Percentiles rank a stretch among this genome's conserved stretches.
Conservation (phyloP, 2,113 vertebrate genomes). For the Oophaga pumilio region DNA sequence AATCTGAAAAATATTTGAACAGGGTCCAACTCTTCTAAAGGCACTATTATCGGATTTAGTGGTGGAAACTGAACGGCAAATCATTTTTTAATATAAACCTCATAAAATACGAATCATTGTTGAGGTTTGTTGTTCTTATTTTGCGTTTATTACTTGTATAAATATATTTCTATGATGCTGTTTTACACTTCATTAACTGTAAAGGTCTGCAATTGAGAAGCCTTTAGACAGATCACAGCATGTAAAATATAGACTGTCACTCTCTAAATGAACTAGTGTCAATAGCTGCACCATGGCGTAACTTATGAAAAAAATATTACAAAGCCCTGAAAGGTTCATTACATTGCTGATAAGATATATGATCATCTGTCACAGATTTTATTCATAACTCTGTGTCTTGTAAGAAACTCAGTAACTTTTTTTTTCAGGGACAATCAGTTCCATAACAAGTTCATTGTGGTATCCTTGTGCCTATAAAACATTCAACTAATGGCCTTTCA, state of each 20-base stretch:
- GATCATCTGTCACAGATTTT: constrained; percentile 8
- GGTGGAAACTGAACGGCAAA: background rate
- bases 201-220: background rate
- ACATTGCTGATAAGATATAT: background rate
- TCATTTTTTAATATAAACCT: background rate
- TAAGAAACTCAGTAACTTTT: constrained; percentile 3
- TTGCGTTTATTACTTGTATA: constrained; percentile 5
- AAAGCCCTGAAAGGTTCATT: constrained; percentile 23
- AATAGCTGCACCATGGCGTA: constrained; percentile 5
- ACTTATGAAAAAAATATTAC: constrained; percentile 11
- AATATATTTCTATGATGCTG: background rate
- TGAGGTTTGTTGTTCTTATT: background rate
- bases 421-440: background rate
- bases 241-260: background rate
- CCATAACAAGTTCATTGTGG: constrained; percentile 29
- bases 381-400: constrained; percentile 24
- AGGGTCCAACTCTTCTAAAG: background rate
- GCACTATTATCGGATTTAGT: background rate
- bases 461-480: constrained; percentile 49
- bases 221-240: background rate
- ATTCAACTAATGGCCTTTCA: constrained; percentile 44
- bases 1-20: no score
- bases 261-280: constrained; percentile 23
- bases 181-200: constrained; percentile 16
- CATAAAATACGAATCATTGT: background rate